These are phyloP conservation scores for Apamea monoglypha DNA, from an alignment of 2,888 invertebrate genomes.

Conservation along the genomic window DNA sequence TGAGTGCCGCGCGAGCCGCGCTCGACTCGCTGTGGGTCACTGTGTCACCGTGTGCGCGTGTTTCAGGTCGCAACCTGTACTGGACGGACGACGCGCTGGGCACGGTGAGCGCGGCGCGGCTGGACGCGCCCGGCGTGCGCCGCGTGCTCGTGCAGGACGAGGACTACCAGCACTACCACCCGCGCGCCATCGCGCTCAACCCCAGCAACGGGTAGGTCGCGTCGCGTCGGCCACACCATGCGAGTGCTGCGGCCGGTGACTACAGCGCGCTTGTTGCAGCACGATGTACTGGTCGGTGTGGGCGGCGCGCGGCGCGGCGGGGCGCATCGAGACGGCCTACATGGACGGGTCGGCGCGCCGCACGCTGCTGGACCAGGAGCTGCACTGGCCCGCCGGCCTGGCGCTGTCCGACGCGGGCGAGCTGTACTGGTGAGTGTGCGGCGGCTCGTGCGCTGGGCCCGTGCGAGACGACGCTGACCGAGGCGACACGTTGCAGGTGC, in stretches of 20 bases:
- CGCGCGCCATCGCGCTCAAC: conserved; percentile 92
- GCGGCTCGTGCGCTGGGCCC: not conserved
- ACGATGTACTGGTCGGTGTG: conserved; percentile 95
- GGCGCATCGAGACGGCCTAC: conserved; percentile 92
- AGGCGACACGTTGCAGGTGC: conserved; percentile 77
- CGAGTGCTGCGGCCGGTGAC: not conserved
- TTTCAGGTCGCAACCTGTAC: conserved; percentile 92
- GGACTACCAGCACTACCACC: conserved; percentile 91
- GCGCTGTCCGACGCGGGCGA: conserved; percentile 78
- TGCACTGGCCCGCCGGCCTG: conserved; percentile 95
- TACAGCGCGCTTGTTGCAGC: conserved; percentile 68
- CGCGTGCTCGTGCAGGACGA: conserved; percentile 91
- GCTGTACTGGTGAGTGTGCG: conserved; percentile 78
- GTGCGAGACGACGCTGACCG: not conserved
- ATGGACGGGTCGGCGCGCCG: conserved; percentile 93
- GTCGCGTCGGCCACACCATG: not conserved
- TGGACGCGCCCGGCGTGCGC: conserved; percentile 89
- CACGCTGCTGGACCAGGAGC: conserved; percentile 86
- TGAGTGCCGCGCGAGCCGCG: conserved; percentile 55
- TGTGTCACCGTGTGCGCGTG: conserved; percentile 3
- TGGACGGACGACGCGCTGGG: conserved; percentile 95
- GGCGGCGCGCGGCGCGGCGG: conserved; percentile 85
- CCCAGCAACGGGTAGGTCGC: conserved; percentile 89
- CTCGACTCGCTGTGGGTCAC: not conserved
- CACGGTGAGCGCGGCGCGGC: conserved; percentile 92